phyloP scores from a whole-genome alignment of 2,888 invertebrate genomes.

The Sycophila texana region DNA sequence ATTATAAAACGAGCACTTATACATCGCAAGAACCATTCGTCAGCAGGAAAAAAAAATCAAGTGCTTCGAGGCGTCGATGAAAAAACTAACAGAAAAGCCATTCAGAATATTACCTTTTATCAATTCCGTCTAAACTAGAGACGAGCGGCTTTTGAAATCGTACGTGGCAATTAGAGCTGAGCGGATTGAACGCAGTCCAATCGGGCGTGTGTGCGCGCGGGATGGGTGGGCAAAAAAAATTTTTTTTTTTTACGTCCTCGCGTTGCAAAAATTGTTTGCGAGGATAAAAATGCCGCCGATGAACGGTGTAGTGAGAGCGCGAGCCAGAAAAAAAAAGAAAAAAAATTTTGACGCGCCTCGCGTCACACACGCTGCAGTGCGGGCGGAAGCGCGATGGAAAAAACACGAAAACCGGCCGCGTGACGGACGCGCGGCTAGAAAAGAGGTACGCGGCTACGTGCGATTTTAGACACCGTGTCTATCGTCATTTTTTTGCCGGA shows the following conservation, averaged over 20 bases:
- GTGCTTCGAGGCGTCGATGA: neutral
- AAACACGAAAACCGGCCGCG: conserved; percentile 26
- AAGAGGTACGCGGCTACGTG: neutral
- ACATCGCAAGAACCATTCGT: neutral
- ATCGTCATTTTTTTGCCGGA: neutral
- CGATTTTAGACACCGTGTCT: too few relatives aligned
- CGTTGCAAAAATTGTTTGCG: conserved; percentile 9
- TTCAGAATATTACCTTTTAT: conserved; percentile 18
- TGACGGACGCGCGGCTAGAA: conserved; percentile 21
- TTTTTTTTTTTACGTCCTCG: neutral
- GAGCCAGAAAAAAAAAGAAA: conserved; percentile 18
- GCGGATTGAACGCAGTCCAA: neutral
- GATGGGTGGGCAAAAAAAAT: neutral
- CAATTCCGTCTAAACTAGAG: conserved; percentile 1
- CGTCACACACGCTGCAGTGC: neutral
- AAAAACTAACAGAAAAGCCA: neutral
- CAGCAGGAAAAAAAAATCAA: neutral
- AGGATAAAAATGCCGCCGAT: conserved; percentile 31
- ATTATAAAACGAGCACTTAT: neutral
- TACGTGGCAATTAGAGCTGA: conserved; percentile 36
- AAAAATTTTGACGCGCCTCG: neutral
- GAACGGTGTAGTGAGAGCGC: neutral
- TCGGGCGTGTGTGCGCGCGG: neutral
- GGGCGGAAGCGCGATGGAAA: conserved; percentile 2
- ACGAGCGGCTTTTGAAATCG: conserved; percentile 43